These are phyloP conservation scores for Passerina amoena DNA, from an alignment of 2,113 vertebrate species.

Conservation along the genomic window DNA sequence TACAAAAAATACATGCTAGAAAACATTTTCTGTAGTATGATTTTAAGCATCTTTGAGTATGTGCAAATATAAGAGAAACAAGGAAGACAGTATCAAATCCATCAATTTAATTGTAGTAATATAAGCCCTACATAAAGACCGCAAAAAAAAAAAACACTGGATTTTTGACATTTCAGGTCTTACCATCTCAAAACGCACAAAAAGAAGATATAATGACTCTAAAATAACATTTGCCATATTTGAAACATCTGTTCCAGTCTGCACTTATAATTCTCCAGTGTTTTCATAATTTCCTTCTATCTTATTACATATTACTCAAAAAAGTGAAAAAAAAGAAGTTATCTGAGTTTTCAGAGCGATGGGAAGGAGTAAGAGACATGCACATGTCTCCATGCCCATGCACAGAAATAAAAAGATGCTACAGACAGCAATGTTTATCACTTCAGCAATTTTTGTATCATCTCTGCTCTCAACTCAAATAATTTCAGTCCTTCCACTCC, in stretches of 20 bases:
- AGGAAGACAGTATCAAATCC: neutral
- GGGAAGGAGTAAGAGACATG: neutral
- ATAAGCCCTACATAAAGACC: neutral
- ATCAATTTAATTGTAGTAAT: neutral
- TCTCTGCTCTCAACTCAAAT: neutral
- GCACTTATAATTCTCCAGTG: neutral
- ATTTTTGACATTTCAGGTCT: neutral
- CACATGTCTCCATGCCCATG: fast-evolving
- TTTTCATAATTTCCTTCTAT: neutral
- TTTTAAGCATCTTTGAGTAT: neutral
- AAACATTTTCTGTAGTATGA: neutral
- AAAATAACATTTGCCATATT: slow-evolving; percentile 1
- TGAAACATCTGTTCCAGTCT: slow-evolving; percentile 35
- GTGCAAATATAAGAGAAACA: neutral
- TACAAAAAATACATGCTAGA: neutral
- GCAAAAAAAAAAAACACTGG: fast-evolving
- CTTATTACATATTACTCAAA: neutral
- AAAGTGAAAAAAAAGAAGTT: neutral
- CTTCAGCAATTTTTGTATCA: neutral
- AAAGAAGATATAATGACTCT: neutral
- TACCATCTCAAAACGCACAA: neutral
- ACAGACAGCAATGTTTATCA: neutral
- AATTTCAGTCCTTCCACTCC: neutral
- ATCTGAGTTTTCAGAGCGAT: neutral
- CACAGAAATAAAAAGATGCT: neutral